Conservation (phyloP, 1,140 invertebrate genomes). For the Yoshiicerus persimilis region DNA sequence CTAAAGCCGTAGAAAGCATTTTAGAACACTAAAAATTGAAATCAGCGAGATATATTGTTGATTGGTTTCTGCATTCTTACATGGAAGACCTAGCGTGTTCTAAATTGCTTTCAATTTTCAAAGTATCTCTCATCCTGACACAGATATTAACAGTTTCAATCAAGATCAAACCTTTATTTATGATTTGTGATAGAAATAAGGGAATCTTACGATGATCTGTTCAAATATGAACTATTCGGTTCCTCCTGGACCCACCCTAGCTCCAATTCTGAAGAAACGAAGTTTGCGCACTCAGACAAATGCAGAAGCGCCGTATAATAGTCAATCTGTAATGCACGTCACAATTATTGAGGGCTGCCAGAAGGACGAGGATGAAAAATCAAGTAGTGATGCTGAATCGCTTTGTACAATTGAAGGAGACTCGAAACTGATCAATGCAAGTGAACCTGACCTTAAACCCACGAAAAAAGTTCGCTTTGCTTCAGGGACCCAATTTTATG, state of each 20-base stretch:
- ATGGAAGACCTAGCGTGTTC: too few species aligned
- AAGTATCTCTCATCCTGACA: too few species aligned
- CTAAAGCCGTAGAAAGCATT: too few species aligned
- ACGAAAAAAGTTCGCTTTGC: constrained; percentile 31
- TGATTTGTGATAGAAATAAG: too few species aligned
- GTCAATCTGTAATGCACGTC: background rate
- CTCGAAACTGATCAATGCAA: background rate
- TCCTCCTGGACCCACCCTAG: background rate
- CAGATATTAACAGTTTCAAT: too few species aligned
- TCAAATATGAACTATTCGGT: background rate
- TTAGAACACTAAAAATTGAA: too few species aligned
- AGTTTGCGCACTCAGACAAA: background rate
- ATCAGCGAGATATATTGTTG: too few species aligned
- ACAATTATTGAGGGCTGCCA: background rate
- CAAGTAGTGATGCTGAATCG: background rate
- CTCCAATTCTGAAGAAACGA: background rate
- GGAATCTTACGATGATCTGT: background rate
- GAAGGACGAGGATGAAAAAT: background rate
- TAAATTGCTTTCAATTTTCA: too few species aligned
- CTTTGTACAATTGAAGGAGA: background rate
- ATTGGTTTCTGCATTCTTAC: too few species aligned
- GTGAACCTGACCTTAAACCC: background rate
- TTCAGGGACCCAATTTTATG: constrained; percentile 29
- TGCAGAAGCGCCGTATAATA: background rate
- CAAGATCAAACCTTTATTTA: too few species aligned